Percentiles rank a stretch among this genome's conserved stretches.
These are phyloP conservation scores for Nannospalax galili DNA, from an alignment of 2,113 vertebrate genomes.

Conservation along the genomic window DNA sequence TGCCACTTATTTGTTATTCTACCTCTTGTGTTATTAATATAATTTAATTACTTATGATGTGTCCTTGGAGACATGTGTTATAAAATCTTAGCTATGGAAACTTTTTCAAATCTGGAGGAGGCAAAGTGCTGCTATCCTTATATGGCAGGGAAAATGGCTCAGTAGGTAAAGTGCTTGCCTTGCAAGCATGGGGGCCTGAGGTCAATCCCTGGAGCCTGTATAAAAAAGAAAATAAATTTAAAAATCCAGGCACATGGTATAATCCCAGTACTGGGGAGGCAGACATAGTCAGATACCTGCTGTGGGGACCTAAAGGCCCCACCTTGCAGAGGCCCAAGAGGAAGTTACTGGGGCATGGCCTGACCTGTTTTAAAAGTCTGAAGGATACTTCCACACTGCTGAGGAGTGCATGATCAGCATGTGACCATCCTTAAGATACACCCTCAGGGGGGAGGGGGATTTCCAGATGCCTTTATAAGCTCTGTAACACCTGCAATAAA, in stretches of 20 bases:
- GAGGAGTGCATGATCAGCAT: no score
- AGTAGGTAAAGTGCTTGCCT: background rate
- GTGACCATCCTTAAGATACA: no score
- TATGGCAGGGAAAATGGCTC: background rate
- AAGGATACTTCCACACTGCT: no score
- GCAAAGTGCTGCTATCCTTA: background rate
- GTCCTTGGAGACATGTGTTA: background rate
- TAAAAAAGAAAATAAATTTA: background rate
- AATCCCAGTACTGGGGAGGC: no score
- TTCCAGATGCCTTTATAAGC: no score
- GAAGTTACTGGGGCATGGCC: no score
- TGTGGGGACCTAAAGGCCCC: no score
- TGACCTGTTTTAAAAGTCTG: no score
- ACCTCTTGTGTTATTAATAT: no score
- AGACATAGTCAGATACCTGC: background rate
- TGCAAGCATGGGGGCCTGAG: background rate
- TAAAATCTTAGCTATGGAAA: slow-evolving; percentile 36
- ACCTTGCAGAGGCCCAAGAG: no score
- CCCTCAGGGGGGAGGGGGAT: no score
- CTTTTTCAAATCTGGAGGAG: background rate
- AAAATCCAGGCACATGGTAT: background rate
- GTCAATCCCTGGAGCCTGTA: background rate
- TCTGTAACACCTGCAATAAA: no score
- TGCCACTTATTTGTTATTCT: background rate
- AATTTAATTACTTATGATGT: background rate